A percentile compares a stretch with the other conserved stretches of the same genome.
Evolutionary conservation across 2,797 vertebrate species (phyloP).

Genomic region (Brotogeris chrysoptera): DNA sequence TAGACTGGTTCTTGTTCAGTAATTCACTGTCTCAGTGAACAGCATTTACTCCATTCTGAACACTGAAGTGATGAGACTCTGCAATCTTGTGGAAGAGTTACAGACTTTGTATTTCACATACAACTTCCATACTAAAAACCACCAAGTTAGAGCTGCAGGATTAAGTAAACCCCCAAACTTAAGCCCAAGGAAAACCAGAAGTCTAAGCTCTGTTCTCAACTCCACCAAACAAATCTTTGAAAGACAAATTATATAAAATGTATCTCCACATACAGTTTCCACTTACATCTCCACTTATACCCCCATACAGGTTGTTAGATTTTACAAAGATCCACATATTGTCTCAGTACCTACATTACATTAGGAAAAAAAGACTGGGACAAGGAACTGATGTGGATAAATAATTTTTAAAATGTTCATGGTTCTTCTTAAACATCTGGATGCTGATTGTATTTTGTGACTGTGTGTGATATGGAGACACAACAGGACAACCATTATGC

Average conservation of each 20-base stretch:
- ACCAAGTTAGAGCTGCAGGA: background rate
- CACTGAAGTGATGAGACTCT: background rate
- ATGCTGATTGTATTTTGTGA: background rate
- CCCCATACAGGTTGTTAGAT: background rate
- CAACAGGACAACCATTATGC: fast-evolving
- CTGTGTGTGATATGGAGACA: background rate
- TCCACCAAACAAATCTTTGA: background rate
- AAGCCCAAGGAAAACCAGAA: background rate
- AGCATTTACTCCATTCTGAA: background rate
- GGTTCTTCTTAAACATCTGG: background rate
- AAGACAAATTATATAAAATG: background rate
- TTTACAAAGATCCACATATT: background rate
- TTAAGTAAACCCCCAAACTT: background rate
- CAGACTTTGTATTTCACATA: background rate
- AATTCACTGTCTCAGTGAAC: background rate
- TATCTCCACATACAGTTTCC: background rate
- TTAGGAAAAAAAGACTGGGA: background rate
- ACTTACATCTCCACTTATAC: fast-evolving
- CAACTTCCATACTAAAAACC: background rate
- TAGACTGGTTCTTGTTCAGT: background rate
- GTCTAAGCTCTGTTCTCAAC: background rate
- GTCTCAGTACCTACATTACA: background rate
- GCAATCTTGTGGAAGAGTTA: background rate
- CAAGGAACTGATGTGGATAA: background rate
- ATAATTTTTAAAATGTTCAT: background rate